phyloP scores from a whole-genome alignment of 2,888 invertebrate genomes.

The Habroteleia sp. region DNA sequence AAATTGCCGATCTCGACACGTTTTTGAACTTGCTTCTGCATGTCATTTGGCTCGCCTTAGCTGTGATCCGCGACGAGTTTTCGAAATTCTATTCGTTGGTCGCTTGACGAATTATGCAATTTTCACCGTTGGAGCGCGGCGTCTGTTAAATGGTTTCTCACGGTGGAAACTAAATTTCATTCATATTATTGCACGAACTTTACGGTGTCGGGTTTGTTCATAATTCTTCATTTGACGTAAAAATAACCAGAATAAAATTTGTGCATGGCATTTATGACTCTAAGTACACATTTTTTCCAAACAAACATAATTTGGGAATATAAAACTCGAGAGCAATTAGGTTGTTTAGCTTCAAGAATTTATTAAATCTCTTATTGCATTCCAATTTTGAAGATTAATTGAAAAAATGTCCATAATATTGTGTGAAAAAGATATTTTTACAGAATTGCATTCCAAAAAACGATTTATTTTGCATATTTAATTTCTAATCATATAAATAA shows the following conservation, averaged over 20 bases:
- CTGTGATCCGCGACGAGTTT: too few species aligned
- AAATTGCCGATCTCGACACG: constrained; percentile 35
- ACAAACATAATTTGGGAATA: too few species aligned
- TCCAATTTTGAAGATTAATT: too few species aligned
- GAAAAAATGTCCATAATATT: too few species aligned
- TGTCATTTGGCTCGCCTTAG: constrained; percentile 4
- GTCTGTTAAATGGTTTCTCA: constrained; percentile 52
- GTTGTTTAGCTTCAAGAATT: too few species aligned
- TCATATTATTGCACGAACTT: constrained; percentile 28
- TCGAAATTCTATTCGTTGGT: constrained; percentile 2
- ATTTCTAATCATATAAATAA: too few species aligned
- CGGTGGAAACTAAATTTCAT: constrained; percentile 39
- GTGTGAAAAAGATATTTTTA: too few species aligned
- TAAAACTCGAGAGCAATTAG: too few species aligned
- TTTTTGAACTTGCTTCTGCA: constrained; percentile 52
- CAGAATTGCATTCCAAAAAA: too few species aligned
- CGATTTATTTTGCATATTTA: too few species aligned
- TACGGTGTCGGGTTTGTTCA: constrained; percentile 19
- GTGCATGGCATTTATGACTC: constrained; percentile 20
- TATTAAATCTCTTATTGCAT: too few species aligned
- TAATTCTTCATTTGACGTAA: constrained; percentile 36
- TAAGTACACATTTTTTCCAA: constrained; percentile 8
- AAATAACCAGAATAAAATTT: constrained; percentile 34
- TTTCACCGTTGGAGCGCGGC: constrained; percentile 16
- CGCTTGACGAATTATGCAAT: constrained; percentile 49